These are phyloP conservation scores for Astyanax mexicanus DNA, from an alignment of 2,797 vertebrate species.

Conservation along the genomic window DNA sequence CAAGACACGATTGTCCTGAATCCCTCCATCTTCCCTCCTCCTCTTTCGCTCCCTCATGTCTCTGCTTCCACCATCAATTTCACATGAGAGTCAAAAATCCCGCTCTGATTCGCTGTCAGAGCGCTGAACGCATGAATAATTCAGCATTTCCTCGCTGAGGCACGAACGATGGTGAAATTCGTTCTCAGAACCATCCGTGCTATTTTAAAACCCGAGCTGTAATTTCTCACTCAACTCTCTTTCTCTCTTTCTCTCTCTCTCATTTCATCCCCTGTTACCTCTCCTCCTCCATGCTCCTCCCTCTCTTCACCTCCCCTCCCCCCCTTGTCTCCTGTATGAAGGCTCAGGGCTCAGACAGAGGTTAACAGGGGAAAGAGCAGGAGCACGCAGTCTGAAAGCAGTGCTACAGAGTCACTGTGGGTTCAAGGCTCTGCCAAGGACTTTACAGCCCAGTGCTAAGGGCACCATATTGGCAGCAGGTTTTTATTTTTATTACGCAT, in stretches of 20 bases:
- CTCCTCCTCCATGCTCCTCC: too few relatives aligned
- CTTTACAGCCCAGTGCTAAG: not conserved
- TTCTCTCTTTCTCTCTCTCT: slow-evolving; percentile 51
- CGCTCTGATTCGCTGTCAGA: slow-evolving; percentile 32
- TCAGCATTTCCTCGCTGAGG: slow-evolving; percentile 69
- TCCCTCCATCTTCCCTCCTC: slow-evolving; percentile 2
- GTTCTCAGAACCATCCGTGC: slow-evolving; percentile 21
- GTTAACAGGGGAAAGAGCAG: slow-evolving; percentile 3
- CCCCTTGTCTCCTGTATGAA: not conserved
- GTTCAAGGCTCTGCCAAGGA: slow-evolving; percentile 7
- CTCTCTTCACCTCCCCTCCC: not conserved
- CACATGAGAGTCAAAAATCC: slow-evolving; percentile 32
- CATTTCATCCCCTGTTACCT: slow-evolving; percentile 21
- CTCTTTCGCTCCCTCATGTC: not conserved
- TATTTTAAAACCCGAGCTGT: slow-evolving; percentile 46
- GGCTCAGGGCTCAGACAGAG: not conserved
- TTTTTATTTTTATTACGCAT: slow-evolving; percentile 13
- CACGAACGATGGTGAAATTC: slow-evolving; percentile 64
- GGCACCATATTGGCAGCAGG: slow-evolving; percentile 5
- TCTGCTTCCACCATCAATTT: slow-evolving; percentile 22
- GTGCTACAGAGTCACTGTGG: not conserved
- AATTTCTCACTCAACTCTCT: slow-evolving; percentile 24
- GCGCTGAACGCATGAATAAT: slow-evolving; percentile 79
- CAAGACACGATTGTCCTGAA: not conserved
- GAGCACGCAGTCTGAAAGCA: not conserved